phyloP scores from a whole-genome alignment of 2,888 invertebrate genomes.

The Pardosa pseudoannulata region DNA sequence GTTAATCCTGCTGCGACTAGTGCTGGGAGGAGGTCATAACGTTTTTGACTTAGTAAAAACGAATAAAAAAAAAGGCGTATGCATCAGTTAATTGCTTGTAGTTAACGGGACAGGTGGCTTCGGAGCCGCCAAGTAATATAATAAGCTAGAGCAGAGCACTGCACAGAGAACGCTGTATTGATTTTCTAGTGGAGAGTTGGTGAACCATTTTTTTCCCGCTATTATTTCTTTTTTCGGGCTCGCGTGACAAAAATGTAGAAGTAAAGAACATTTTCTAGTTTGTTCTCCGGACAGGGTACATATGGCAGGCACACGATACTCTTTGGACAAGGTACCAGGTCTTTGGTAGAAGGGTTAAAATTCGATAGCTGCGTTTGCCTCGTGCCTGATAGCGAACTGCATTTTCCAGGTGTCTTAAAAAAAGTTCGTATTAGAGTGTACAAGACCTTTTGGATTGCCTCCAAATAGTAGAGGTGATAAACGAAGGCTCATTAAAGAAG shows the following conservation, averaged over 20 bases:
- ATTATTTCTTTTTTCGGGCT: neutral
- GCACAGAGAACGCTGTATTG: neutral
- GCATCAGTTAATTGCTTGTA: neutral
- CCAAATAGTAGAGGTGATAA: too few relatives aligned
- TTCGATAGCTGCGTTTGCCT: too few relatives aligned
- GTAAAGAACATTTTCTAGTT: neutral
- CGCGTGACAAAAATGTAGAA: slow-evolving; percentile 3
- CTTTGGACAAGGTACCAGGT: neutral
- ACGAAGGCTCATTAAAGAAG: too few relatives aligned
- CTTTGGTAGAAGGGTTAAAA: too few relatives aligned
- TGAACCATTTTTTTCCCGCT: neutral
- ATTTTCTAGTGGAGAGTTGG: neutral
- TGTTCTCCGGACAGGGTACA: neutral
- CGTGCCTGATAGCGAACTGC: too few relatives aligned
- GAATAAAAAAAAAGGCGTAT: too few relatives aligned
- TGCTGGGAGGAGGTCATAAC: too few relatives aligned
- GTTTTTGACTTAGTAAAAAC: neutral
- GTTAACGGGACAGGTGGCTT: neutral
- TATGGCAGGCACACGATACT: neutral
- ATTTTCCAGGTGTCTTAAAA: too few relatives aligned
- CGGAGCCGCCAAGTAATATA: too few relatives aligned
- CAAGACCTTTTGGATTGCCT: too few relatives aligned
- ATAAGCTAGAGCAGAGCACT: too few relatives aligned
- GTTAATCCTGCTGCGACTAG: slow-evolving; percentile 6
- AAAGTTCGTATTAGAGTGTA: too few relatives aligned